A percentile compares a stretch with the other conserved stretches of the same genome.
These are phyloP conservation scores for Tychaedon coryphoeus DNA, from an alignment of 2,113 vertebrate genomes.

Conservation along the genomic window DNA sequence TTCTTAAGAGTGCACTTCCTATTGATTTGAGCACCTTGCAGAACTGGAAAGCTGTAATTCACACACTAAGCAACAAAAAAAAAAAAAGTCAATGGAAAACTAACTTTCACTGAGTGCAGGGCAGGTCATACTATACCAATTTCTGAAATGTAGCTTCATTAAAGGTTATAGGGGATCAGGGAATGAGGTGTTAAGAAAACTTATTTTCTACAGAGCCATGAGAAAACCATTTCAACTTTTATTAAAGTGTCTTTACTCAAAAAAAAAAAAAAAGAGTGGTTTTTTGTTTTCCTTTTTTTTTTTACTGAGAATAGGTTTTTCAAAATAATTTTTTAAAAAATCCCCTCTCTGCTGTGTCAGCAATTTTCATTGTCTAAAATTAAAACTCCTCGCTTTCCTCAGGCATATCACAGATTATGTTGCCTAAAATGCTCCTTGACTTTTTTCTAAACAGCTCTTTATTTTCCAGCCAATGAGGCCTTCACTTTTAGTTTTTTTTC, in stretches of 20 bases:
- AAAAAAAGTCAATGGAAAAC: not conserved
- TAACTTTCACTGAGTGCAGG: not conserved
- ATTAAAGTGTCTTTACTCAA: not conserved
- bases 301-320: not conserved
- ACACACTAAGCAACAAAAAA: not conserved
- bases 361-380: not conserved
- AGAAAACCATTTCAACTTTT: not conserved
- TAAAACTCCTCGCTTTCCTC: not conserved
- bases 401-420: not conserved
- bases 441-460: not conserved
- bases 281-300: not conserved
- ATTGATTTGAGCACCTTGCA: not conserved
- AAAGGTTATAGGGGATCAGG: not conserved
- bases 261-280: not conserved
- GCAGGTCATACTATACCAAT: not conserved
- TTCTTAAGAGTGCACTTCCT: not conserved
- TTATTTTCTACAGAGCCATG: not conserved
- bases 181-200: not conserved
- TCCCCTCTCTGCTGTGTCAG: not conserved
- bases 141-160: not conserved
- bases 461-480: not conserved
- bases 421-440: not conserved
- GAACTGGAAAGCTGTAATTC: not conserved
- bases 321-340: not conserved
- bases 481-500: not conserved